phyloP scores from a whole-genome alignment of 2,113 vertebrate genomes.

The Empidonax alnorum region DNA sequence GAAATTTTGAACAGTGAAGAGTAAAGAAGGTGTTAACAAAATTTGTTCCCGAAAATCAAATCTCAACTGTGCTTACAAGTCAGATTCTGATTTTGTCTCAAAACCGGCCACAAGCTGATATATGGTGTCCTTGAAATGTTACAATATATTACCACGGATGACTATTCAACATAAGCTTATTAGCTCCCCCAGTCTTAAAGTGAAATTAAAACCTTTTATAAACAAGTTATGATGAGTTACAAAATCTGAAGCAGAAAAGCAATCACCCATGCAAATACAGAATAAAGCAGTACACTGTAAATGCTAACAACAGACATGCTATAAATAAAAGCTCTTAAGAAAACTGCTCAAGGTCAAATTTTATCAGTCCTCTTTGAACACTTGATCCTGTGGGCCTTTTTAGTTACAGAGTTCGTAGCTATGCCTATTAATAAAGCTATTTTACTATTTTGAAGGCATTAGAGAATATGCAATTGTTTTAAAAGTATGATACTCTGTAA shows the following conservation, averaged over 20 bases:
- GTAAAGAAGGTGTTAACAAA: not conserved
- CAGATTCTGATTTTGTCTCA: not conserved
- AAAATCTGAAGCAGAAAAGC: slow-evolving; percentile 20
- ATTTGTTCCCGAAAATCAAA: not conserved
- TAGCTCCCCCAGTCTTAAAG: not conserved
- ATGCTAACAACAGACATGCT: slow-evolving; percentile 31
- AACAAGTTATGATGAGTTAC: slow-evolving; percentile 21
- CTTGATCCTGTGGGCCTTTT: not conserved
- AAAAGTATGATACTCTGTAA: not conserved
- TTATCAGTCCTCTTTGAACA: not conserved
- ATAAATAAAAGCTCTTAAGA: slow-evolving; percentile 49
- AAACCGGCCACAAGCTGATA: not conserved
- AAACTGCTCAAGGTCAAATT: slow-evolving; percentile 39
- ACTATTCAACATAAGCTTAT: slow-evolving; percentile 8
- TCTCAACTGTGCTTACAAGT: not conserved
- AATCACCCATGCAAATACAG: slow-evolving; percentile 52
- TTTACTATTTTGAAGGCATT: not conserved
- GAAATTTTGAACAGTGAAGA: not conserved
- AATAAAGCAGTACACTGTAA: slow-evolving; percentile 19
- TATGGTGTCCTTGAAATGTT: not conserved
- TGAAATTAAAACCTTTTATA: slow-evolving; percentile 43
- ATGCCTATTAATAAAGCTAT: not conserved
- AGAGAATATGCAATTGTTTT: not conserved
- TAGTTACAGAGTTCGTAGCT: not conserved
- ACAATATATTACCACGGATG: not conserved